These are phyloP conservation scores for Pyrgilauda ruficollis DNA, from an alignment of 2,113 vertebrate species.

Conservation along the genomic window DNA sequence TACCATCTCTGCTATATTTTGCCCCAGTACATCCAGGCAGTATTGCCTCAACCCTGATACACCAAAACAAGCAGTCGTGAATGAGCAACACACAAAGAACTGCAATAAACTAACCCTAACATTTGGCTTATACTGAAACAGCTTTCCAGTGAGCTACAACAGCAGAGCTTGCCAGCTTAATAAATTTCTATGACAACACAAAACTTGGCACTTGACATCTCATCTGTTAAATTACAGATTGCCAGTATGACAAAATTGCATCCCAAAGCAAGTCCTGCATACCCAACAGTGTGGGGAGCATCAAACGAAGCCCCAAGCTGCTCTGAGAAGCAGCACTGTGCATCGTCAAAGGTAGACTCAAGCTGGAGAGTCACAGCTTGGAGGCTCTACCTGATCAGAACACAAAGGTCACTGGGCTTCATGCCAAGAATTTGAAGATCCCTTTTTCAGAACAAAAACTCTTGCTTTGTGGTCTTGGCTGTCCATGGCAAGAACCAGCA, in stretches of 20 bases:
- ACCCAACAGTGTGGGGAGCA: background rate
- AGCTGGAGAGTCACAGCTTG: background rate
- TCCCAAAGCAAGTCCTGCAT: background rate
- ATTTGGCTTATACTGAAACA: constrained; percentile 13
- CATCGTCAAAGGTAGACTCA: background rate
- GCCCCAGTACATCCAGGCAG: background rate
- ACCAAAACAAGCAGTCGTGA: constrained; percentile 2
- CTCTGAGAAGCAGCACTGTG: background rate
- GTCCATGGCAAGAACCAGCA: accelerated
- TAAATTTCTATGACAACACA: constrained; percentile 41
- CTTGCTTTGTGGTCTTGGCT: background rate
- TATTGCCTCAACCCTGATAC: background rate
- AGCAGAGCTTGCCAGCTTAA: constrained; percentile 15
- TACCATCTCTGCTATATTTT: background rate
- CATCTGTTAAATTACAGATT: constrained; percentile 8
- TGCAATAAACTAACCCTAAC: constrained; percentile 21
- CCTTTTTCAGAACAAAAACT: background rate
- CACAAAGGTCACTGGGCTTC: background rate
- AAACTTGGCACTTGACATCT: constrained; percentile 43
- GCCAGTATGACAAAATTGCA: background rate
- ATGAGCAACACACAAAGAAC: constrained; percentile 2
- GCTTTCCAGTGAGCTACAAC: constrained; percentile 5
- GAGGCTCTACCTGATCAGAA: background rate
- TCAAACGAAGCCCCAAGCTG: background rate
- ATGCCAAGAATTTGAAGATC: background rate